These are phyloP conservation scores for Limnothrissa miodon DNA, from an alignment of 2,113 vertebrate species.

Conservation along the genomic window DNA sequence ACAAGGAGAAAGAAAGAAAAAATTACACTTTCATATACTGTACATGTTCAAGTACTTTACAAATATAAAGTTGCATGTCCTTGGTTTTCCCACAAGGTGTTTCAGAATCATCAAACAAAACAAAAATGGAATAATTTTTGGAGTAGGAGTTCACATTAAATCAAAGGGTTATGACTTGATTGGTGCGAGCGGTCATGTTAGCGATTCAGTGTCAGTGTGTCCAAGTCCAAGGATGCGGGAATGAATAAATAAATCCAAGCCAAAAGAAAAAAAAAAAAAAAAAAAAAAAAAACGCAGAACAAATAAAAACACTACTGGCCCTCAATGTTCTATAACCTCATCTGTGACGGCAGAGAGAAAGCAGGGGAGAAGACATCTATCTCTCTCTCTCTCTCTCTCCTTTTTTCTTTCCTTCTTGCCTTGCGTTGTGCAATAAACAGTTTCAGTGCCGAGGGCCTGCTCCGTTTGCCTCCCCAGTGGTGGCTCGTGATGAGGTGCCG, in stretches of 20 bases:
- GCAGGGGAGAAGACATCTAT: not conserved
- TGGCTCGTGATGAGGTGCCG: not conserved
- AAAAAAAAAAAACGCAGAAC: not conserved
- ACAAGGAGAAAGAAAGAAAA: not conserved
- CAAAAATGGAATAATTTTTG: not conserved
- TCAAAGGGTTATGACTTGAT: not conserved
- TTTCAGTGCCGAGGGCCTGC: not conserved
- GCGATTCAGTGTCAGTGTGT: not conserved
- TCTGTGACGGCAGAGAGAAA: not conserved
- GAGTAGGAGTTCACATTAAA: not conserved
- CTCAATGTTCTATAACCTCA: not conserved
- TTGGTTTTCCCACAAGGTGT: not conserved
- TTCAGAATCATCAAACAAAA: not conserved
- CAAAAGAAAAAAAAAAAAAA: not conserved
- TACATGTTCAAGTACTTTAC: not conserved
- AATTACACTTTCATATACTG: not conserved
- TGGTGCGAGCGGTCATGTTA: not conserved
- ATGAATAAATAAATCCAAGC: not conserved
- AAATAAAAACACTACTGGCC: not conserved
- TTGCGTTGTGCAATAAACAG: not conserved
- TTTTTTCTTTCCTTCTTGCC: not conserved
- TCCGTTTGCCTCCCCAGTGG: not conserved
- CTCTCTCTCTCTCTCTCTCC: not conserved
- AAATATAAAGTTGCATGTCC: conserved; percentile 6
- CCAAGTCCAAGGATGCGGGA: not conserved